Base-by-base conservation (phyloP, 2,113 vertebrate genomes). In the Pogonocichla stellata region DNA sequence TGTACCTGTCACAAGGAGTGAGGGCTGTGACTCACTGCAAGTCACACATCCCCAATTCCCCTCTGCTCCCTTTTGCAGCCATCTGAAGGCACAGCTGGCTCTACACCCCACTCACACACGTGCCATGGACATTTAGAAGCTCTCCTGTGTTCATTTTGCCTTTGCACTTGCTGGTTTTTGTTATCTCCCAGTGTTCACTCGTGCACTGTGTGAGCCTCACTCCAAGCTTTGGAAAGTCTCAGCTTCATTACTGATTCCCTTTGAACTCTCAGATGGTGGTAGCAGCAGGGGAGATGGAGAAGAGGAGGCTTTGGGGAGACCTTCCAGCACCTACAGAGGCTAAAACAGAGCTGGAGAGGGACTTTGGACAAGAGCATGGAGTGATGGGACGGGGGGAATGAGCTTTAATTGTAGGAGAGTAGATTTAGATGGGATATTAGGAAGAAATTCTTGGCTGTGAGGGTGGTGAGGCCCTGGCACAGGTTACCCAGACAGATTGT, bases 171-270 rank as follows among this genome's bases (percentile, higher is more conserved):
- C 10, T 70, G 80, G 6, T 7, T 33, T 34, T n/a, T 8, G 0
- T 84, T 45, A 5, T 40, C 62, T 90, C n/a, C 34, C 34, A 5
- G 48, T 3, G 16, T 5, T 2, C 1, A 0, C 36, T 65, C 3
- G 5, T 20, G 50, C 50, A 0, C 60, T 2, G 10, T 11, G 0
- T 3, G 58, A 16, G 38, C 34, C 53, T 62, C 8, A 16, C 84
- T 72, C 48, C 8, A 1, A 4, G 72, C 69, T 57, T 40, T 60
- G 66, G 47, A 0, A 40, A 48, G 79, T 7, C 40, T 18, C 24
- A 0, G 7, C 50, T 43, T 67, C n/a, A 1, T 51, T 22, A 19
- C 48, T 5, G 11, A 43, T 88, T 80, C 53, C 71, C 71, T 61
- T 54, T 73, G 12, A 81, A 54, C 33, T 71, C n/a, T 24, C 24